These are phyloP conservation scores for Grus americana DNA, from an alignment of 2,113 vertebrate genomes.

Conservation along the genomic window DNA sequence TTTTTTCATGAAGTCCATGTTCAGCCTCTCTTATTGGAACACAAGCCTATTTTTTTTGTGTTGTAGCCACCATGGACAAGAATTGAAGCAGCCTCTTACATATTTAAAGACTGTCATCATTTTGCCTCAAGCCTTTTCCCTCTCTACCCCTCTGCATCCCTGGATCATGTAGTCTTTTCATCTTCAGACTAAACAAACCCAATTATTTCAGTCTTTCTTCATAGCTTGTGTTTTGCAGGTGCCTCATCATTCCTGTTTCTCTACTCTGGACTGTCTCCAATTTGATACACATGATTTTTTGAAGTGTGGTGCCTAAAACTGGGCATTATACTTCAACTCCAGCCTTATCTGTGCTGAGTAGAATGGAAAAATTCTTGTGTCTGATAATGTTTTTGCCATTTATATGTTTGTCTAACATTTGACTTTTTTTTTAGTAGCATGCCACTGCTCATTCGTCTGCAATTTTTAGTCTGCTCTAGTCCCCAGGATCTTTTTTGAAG, in stretches of 20 bases:
- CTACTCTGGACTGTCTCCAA: neutral
- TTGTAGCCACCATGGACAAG: neutral
- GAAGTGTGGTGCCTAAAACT: neutral
- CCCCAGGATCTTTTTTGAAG: neutral
- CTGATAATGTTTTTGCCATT: neutral
- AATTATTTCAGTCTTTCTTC: neutral
- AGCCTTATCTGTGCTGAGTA: neutral
- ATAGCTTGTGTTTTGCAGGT: neutral
- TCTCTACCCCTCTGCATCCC: neutral
- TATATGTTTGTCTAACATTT: neutral
- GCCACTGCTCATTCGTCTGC: neutral
- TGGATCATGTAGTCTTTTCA: neutral
- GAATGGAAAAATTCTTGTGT: neutral
- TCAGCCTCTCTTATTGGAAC: neutral
- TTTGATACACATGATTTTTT: neutral
- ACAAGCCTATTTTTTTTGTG: neutral
- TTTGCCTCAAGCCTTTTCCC: neutral
- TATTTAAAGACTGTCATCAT: neutral
- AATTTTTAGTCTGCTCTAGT: neutral
- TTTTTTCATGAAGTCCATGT: neutral
- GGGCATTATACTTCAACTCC: neutral
- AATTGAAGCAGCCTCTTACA: neutral
- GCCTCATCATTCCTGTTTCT: neutral
- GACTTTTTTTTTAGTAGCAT: neutral
- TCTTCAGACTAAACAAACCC: neutral